phyloP scores from a whole-genome alignment of 2,797 vertebrate genomes.

The Eulemur mongoz region DNA sequence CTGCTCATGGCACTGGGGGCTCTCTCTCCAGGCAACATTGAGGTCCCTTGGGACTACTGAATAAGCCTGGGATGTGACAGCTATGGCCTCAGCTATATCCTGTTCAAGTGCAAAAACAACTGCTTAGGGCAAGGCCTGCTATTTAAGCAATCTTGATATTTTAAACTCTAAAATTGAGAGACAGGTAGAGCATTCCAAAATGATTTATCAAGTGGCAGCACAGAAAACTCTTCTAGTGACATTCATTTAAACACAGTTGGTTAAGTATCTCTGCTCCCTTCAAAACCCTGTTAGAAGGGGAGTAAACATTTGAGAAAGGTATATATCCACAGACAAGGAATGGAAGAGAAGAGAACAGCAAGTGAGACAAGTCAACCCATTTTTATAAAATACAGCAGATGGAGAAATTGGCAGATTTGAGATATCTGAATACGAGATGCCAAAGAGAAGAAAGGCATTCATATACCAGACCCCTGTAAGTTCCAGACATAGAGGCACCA shows the following conservation, averaged over 20 bases:
- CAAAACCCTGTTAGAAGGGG: background rate
- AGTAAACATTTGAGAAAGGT: background rate
- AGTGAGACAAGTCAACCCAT: background rate
- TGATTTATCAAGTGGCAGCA: background rate
- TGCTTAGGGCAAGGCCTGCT: background rate
- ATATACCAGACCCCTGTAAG: background rate
- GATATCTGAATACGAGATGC: background rate
- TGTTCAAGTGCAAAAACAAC: slow-evolving; percentile 1
- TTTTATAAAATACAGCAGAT: background rate
- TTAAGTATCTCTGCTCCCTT: background rate
- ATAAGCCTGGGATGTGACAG: background rate
- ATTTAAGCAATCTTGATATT: background rate
- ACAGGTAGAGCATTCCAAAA: background rate
- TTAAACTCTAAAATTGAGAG: background rate
- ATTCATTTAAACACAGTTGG: background rate
- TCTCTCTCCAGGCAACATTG: background rate
- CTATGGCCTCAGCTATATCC: background rate
- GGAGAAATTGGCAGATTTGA: background rate
- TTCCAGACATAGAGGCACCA: background rate
- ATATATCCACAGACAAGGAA: background rate
- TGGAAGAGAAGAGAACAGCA: background rate
- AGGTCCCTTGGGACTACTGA: background rate
- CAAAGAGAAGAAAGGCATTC: background rate
- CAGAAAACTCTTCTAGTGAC: background rate
- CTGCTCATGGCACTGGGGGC: background rate